Base-by-base conservation (phyloP, 2,888 invertebrate species). In the Tiliacea aurago region DNA sequence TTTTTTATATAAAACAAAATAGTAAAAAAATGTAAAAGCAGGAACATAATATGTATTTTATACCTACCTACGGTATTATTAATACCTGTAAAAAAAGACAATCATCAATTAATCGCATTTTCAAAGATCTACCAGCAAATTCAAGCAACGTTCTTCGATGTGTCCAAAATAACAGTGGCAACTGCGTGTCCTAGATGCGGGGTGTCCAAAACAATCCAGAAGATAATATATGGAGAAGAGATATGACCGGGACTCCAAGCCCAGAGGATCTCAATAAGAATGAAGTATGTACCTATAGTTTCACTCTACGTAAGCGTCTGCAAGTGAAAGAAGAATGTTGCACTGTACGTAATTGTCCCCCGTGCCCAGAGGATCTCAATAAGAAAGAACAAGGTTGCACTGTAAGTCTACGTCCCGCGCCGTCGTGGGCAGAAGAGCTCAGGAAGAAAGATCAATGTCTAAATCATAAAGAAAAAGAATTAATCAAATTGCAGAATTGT, bases 401-500 rank as follows among this genome's bases (percentile, higher is more conserved):
- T 65, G n/a, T n/a, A 33, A 11, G 28, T 18, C 28, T n/a, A n/a
- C 9, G 65, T 43, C 15, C n/a, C n/a, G n/a, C 28, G 20, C 41
- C 28, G 10, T 37, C 37, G 9, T 6, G 41, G 41, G 11, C 15
- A 56, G 59, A 61, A 7, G 47, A 59, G 45, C 77, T 89, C 28
- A 55, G 71, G 64, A 85, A 63, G 65, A 90, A 82, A 77, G 80
- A 86, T 76, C 11, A 73, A 7, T 75, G 73, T 45, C 79, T 90
- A 45, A 73, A 74, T 20, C 37, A 70, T 62, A 89, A 78, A 81
- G 88, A 89, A 87, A 87, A 82, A 78, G 80, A 90, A 70, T 71
- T 90, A 83, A 20, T 74, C 4, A 78, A 87, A 70, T 88, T 85
- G 55, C 86, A 91, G 55, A 86, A 81, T 70, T 23, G 55, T 66